These are phyloP conservation scores for Polymixis lichenea DNA, from an alignment of 2,888 invertebrate genomes.

Conservation along the genomic window DNA sequence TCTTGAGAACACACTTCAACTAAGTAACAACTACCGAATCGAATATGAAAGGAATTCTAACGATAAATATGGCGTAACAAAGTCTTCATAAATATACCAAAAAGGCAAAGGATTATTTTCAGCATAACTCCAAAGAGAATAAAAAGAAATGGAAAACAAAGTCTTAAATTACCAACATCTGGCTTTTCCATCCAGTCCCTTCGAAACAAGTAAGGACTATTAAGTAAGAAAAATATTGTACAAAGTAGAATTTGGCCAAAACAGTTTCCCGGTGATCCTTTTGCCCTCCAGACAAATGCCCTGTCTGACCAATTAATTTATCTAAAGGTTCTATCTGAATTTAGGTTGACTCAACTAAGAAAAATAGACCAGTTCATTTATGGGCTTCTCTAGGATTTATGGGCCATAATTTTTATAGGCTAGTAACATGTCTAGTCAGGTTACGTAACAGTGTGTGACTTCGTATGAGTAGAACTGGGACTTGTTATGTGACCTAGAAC, in stretches of 20 bases:
- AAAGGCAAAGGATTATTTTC: neutral
- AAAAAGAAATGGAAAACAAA: slow-evolving; percentile 16
- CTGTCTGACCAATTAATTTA: slow-evolving; percentile 55
- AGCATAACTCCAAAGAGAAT: neutral
- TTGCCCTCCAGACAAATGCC: slow-evolving; percentile 62
- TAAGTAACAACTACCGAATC: slow-evolving; percentile 3
- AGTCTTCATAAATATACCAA: neutral
- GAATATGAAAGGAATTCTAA: neutral
- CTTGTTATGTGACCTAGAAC: slow-evolving; percentile 21
- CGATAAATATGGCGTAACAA: too few relatives aligned
- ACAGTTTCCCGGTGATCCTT: slow-evolving; percentile 37
- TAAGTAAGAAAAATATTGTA: slow-evolving; percentile 38
- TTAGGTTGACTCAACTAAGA: slow-evolving; percentile 47
- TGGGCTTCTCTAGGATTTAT: slow-evolving; percentile 43
- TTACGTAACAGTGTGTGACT: slow-evolving; percentile 25
- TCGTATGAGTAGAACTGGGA: neutral
- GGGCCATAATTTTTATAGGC: slow-evolving; percentile 43
- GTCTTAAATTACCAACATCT: neutral
- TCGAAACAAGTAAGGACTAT: slow-evolving; percentile 8
- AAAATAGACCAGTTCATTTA: slow-evolving; percentile 47
- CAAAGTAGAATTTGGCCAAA: slow-evolving; percentile 8
- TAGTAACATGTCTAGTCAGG: slow-evolving; percentile 26
- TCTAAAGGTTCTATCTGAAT: slow-evolving; percentile 42
- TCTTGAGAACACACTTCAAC: slow-evolving; percentile 17
- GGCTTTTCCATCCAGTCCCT: neutral